Base-by-base conservation (phyloP, 2,888 invertebrate species). In the Blera fallax region DNA sequence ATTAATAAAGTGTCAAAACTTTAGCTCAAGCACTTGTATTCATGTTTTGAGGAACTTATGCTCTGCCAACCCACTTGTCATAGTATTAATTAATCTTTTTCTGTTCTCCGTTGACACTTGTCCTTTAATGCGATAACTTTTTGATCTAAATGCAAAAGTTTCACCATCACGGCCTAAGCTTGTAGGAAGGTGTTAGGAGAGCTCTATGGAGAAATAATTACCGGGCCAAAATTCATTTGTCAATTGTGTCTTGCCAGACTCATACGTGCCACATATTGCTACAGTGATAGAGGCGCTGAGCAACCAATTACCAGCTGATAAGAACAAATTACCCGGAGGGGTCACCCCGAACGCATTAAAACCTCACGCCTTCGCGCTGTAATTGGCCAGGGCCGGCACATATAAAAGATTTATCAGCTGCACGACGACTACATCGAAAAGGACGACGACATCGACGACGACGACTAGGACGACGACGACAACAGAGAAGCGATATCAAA, bases 231-330 rank as follows among this genome's bases (percentile, higher is more conserved):
- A 54, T 54, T 69, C 54, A 69, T 69, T 69, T 69, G 27, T 29
- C 40, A 40, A 21, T 11, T 16, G 7, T 21, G 21, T 18, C 4
- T 50, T 14, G 2, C 18, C 14, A 16, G 16, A 16, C 14, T 11
- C 52, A 52, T 52, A 69, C 43, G 43, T 69, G 54, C n/a, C 54
- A 60, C 70, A 70, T 45, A 43, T 56, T 69, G 43, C n/a, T 18
- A 21, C 10, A 32, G 24, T 37, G 54, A 50, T 54, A 69, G 10
- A 40, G 48, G 50, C 64, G 10, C 48, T 60, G 79, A 80, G 69
- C 64, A 54, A 81, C 69, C 69, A 81, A 81, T 81, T 81, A 81
- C 69, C 37, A 76, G 76, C 52, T 78, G 78, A 82, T 72, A 72
- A 82, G 70, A 77, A 58, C 72, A 70, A 82, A 82, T 82, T 76